Percentiles rank a stretch among this genome's conserved stretches.
Conservation (phyloP, 2,888 invertebrate species). For the Steinernema carpocapsae region DNA sequence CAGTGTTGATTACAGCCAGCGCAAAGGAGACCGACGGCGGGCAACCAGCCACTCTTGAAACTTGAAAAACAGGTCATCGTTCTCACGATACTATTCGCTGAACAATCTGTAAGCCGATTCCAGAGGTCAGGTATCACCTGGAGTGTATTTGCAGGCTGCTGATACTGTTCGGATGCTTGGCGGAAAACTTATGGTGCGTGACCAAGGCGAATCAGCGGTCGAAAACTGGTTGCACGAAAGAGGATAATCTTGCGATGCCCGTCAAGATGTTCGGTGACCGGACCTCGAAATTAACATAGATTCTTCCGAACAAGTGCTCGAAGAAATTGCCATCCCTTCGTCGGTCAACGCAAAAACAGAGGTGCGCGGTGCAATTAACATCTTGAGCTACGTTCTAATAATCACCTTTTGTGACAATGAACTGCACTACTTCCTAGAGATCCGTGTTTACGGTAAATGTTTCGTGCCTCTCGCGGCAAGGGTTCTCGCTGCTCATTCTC, state of each 20-base stretch:
- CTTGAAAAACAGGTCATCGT: constrained; percentile 21
- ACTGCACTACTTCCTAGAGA: not conserved
- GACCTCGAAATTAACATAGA: constrained; percentile 35
- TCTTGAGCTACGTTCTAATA: constrained; percentile 12
- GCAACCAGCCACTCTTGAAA: constrained; percentile 1
- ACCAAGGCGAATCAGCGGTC: not conserved
- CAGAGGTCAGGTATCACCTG: not conserved
- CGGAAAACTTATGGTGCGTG: not conserved
- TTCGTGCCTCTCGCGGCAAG: too few relatives aligned
- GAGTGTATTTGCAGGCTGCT: not conserved
- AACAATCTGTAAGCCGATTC: constrained; percentile 17
- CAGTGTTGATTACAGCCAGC: constrained; percentile 23
- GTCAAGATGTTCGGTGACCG: constrained; percentile 30
- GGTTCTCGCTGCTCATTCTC: too few relatives aligned
- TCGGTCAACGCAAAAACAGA: constrained; percentile 17
- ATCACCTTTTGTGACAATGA: constrained; percentile 15
- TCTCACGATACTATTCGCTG: not conserved
- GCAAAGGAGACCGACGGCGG: not conserved
- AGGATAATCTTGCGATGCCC: constrained; percentile 22
- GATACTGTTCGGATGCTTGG: not conserved
- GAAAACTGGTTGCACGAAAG: constrained; percentile 20
- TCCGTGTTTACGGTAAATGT: not conserved
- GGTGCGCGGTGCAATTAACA: not conserved
- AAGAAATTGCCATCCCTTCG: constrained; percentile 21
- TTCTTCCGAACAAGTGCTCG: constrained; percentile 7